Evolutionary conservation across 1,140 invertebrate species (phyloP), one percentile per base, ranked within the genome.

Genomic region (Drosophila lacteicornis): DNA sequence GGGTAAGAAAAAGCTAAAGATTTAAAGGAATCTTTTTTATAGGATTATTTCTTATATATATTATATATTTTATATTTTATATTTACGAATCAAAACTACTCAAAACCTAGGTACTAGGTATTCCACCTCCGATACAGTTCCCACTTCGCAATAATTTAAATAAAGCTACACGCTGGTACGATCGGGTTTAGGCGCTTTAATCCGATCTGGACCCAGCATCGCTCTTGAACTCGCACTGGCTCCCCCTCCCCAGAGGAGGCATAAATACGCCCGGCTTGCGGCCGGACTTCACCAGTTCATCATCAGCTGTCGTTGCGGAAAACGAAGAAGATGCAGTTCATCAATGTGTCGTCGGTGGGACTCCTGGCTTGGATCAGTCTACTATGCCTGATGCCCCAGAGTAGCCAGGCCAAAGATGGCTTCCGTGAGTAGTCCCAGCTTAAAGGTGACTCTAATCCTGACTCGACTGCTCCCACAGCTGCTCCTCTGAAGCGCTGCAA

Each of bases 401-500:
- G 12, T 7, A 19, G 19, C 2, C 19, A 27, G 19, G 63, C 55
- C 33, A 46, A 25, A 2, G 8, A 50, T 11, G 27, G n/a, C 1
- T 77, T 77, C n/a, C 74, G 75, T 77, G 43, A 77, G 75, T 77
- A 30, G 3, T 19, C 15, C 0, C n/a, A 15, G 6, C 4, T 13
- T 36, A 0, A 36, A 15, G 7, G 2, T 36, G 9, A 7, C 33
- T 19, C 12, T 55, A n/a, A n/a, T 3, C 19, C 17, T 30, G 19
- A 7, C 19, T 90, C 80, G 19, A 22, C 84, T 30, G 36, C 57
- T 19, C 65, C 68, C 0, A 7, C n/a, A 88, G 84, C 84, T 30
- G 43, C 57, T 22, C 65, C 68, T 0, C 12, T 87, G 33, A 55
- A 74, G 15, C 80, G 62, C 12, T 88, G 84, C 36, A 68, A 53